These are phyloP conservation scores for Urechis unicinctus DNA, from an alignment of 2,888 invertebrate species.

Conservation along the genomic window DNA sequence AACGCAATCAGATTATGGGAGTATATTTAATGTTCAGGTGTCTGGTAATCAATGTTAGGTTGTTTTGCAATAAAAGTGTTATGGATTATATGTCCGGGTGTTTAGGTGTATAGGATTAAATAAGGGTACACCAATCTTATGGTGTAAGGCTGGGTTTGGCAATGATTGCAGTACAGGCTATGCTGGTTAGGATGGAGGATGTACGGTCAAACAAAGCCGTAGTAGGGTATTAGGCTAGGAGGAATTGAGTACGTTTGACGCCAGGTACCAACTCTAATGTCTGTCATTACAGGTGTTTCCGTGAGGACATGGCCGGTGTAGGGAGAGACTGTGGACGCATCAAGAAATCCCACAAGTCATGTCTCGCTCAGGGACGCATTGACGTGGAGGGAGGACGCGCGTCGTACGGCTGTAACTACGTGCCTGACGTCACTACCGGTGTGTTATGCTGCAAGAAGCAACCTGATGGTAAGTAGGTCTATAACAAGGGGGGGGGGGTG, in stretches of 20 bases:
- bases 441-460: conserved; percentile 39
- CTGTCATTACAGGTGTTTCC: conserved; percentile 30
- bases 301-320: conserved; percentile 41
- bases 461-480: conserved; percentile 1
- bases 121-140: too few relatives aligned
- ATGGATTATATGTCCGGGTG: too few relatives aligned
- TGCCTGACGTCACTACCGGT: conserved; percentile 34
- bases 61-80: too few relatives aligned
- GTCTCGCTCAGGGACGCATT: conserved; percentile 39
- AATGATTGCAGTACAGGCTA: too few relatives aligned
- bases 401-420: conserved; percentile 32
- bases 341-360: conserved; percentile 29
- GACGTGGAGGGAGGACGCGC: conserved; percentile 32
- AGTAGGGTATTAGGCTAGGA: not conserved
- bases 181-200: too few relatives aligned
- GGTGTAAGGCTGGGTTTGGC: not conserved
- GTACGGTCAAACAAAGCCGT: too few relatives aligned
- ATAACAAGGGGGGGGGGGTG: not conserved
- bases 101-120: too few relatives aligned
- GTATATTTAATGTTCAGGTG: too few relatives aligned
- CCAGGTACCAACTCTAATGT: not conserved
- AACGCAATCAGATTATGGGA: too few relatives aligned
- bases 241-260: not conserved
- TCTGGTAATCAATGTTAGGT: too few relatives aligned
- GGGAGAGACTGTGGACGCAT: conserved; percentile 36